A percentile compares a stretch with the other conserved stretches of the same genome.
phyloP scores from a whole-genome alignment of 2,113 vertebrate species.

The Takifugu flavidus region DNA sequence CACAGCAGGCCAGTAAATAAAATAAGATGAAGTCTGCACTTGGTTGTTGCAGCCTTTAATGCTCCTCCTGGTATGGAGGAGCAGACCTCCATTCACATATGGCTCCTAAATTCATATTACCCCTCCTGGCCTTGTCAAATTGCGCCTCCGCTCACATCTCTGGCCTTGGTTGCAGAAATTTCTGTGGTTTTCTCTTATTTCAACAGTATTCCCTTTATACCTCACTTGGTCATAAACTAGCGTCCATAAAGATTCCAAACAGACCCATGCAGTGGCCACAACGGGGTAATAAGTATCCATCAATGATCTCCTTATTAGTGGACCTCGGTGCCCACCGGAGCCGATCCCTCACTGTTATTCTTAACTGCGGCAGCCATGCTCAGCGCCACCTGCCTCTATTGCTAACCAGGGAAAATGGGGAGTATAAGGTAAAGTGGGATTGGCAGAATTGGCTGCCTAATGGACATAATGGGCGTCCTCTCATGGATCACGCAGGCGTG shows the following conservation, averaged over 20 bases:
- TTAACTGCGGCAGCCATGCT: slow-evolving; percentile 37
- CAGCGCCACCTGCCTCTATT: slow-evolving; percentile 66
- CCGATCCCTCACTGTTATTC: slow-evolving; percentile 59
- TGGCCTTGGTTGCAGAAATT: slow-evolving; percentile 15
- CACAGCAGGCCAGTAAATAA: no score
- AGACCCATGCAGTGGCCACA: slow-evolving; percentile 46
- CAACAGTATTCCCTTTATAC: slow-evolving; percentile 21
- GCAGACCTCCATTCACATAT: slow-evolving; percentile 18
- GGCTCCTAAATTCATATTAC: slow-evolving; percentile 28
- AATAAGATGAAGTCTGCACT: no score
- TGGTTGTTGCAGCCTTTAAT: no score
- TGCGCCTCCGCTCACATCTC: slow-evolving; percentile 17
- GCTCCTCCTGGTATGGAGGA: no score
- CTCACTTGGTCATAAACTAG: slow-evolving; percentile 28
- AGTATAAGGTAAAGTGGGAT: slow-evolving; percentile 27
- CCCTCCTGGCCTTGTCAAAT: slow-evolving; percentile 39
- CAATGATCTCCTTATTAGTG: slow-evolving; percentile 64
- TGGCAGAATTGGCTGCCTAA: slow-evolving; percentile 44
- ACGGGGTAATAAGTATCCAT: slow-evolving; percentile 61
- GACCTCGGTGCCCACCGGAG: slow-evolving; percentile 44
- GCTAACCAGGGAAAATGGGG: slow-evolving; percentile 42
- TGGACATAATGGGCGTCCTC: slow-evolving; percentile 56
- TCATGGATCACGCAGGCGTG: slow-evolving; percentile 16
- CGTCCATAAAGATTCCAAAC: slow-evolving; percentile 48
- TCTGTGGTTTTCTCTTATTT: slow-evolving; percentile 2